Evolutionary conservation across 2,888 invertebrate species (phyloP), one percentile per base, ranked within the genome.

Genomic region (Elegia similella): DNA sequence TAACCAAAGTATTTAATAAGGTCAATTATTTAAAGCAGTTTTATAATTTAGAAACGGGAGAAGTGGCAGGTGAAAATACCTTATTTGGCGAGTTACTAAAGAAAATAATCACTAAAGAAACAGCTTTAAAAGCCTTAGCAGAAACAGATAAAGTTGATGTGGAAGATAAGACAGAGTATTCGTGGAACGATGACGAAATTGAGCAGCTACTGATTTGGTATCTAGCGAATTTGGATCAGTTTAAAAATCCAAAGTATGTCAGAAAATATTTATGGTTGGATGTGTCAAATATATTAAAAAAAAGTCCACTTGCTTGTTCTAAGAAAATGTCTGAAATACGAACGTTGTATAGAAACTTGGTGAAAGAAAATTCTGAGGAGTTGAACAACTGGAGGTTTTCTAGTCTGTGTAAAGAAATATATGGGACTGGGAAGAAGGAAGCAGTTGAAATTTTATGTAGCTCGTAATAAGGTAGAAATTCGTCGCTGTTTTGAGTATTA

Each of bases 281-380:
- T 44, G 82, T 80, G 0, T 80, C 88, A 0, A 68, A 73, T 13
- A 75, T 84, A 47, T 61, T 89, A 6, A 75, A 74, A n/a, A 86
- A 86, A 58, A 86, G 79, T 54, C 82, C 90, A 0, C 62, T 87
- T 16, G 77, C 73, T 13, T 91, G 90, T 57, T 90, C 88, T 0
- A 88, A 86, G 64, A 88, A 87, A 67, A 90, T 91, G 90, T 74
- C 78, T 0, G 88, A 90, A 69, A 78, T 91, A 10, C 70, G 90
- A 6, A 83, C 83, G 0, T 76, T 82, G 55, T 90, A 91, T 43
- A 78, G 86, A 47, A 82, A 76, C 58, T 84, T 85, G 80, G 86
- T 88, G 0, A 81, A 78, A 15, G 82, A 86, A 55, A 78, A 67
- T 54, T 75, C 78, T 0, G 78, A 75, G 0, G 77, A 77, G 8